These are phyloP conservation scores for Cantharis nigra DNA, from an alignment of 2,888 invertebrate genomes.

Conservation along the genomic window DNA sequence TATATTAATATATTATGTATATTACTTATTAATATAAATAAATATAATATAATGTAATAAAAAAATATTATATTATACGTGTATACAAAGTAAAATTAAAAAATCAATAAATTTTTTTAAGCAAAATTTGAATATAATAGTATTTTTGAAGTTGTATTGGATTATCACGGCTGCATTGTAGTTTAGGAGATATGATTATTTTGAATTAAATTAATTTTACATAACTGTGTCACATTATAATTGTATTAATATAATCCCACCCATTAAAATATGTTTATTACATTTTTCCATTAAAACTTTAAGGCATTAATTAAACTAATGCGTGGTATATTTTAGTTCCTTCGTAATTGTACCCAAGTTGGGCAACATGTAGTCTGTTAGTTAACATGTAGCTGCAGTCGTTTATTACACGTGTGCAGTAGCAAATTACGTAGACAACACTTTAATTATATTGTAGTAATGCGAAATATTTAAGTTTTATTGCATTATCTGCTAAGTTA, in stretches of 20 bases:
- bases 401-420: conserved; percentile 11
- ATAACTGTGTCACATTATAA: background rate
- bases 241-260: background rate
- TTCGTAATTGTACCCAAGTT: conserved; percentile 4
- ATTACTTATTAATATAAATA: too few relatives aligned
- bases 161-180: background rate
- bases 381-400: conserved; percentile 10
- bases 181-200: background rate
- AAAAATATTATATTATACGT: too few relatives aligned
- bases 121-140: background rate
- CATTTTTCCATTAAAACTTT: conserved; percentile 4
- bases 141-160: background rate
- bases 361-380: background rate
- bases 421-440: conserved; percentile 5
- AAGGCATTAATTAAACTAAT: conserved; percentile 2
- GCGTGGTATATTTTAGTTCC: background rate
- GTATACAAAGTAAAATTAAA: too few relatives aligned
- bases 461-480: conserved; percentile 15
- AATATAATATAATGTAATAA: too few relatives aligned
- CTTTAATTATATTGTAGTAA: conserved; percentile 17
- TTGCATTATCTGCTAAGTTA: background rate
- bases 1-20: too few relatives aligned
- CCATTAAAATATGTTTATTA: background rate
- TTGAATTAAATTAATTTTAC: background rate
- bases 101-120: too few relatives aligned